These are phyloP conservation scores for Speoplatyrhinus poulsoni DNA, from an alignment of 2,113 vertebrate species.

Conservation along the genomic window DNA sequence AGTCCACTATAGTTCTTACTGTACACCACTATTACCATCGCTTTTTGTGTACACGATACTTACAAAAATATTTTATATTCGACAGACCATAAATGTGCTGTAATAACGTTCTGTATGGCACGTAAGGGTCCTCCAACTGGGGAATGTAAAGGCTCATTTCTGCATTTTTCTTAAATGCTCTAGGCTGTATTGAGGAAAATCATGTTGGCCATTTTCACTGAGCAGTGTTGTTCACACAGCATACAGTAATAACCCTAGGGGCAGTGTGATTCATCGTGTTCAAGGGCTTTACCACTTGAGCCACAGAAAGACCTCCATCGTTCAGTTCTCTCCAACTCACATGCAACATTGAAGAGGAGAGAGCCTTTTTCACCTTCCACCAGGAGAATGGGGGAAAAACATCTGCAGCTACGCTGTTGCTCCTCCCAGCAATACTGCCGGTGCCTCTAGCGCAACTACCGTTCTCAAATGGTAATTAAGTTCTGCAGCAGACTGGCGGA, in stretches of 20 bases:
- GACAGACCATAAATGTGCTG: not conserved
- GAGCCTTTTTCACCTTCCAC: slow-evolving; percentile 22
- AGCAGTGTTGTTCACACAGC: slow-evolving; percentile 17
- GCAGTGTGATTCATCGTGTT: not conserved
- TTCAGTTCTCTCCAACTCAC: slow-evolving; percentile 19
- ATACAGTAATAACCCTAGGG: slow-evolving; percentile 16
- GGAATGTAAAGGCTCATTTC: not conserved
- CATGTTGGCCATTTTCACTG: slow-evolving; percentile 20
- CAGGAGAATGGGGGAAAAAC: slow-evolving; percentile 33
- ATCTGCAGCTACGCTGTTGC: slow-evolving; percentile 48
- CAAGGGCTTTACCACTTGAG: no score
- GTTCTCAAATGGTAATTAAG: slow-evolving; percentile 68
- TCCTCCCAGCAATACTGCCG: slow-evolving; percentile 30
- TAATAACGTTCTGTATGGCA: not conserved
- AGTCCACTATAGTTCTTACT: no score
- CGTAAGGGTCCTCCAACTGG: not conserved
- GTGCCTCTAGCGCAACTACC: slow-evolving; percentile 34
- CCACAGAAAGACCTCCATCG: not conserved
- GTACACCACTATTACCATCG: no score
- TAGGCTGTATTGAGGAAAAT: slow-evolving; percentile 12
- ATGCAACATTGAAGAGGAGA: slow-evolving; percentile 22
- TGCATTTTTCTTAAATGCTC: not conserved
- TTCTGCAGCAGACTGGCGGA: slow-evolving; percentile 62
- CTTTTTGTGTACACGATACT: no score
- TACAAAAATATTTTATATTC: no score